Base-by-base conservation (phyloP, 1,140 invertebrate species). In the Trichonephila inaurata region DNA sequence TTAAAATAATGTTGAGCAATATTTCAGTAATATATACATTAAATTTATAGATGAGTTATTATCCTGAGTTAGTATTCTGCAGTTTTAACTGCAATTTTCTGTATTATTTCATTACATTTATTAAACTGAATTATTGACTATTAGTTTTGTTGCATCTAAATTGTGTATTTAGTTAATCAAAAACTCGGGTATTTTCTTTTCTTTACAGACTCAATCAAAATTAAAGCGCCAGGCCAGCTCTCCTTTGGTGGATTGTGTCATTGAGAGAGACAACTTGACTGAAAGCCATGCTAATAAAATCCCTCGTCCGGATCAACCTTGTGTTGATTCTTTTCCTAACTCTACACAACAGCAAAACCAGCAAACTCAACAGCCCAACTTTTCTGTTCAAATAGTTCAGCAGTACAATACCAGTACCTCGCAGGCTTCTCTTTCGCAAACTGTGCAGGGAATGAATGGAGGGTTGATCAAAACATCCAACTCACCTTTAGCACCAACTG, bases 371-470 rank as follows among this genome's bases (percentile, higher is more conserved):
- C 95, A 96, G 95, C 62, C 95, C 90, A 93, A 85, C 58, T 98
- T 98, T 96, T 98, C 98, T 0, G 98, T 98, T 33, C 98, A 98
- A 96, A 98, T 98, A 92, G 98, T 96, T 40, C 98, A 99, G 95
- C 98, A 98, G 95, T 98, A 98, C 95, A 98, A 98, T 44, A 97
- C 97, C 10, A 97, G 97, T 66, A 97, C 97, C 51, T 97, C 97
- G 95, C 95, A 95, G 60, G 97, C 97, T 10, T 97, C 98, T 95
- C 93, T 69, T 18, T 97, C 97, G n/a, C 98, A 98, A 95, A 98
- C 98, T 95, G 98, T 98, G 62, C 98, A 98, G 95, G 97, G 98
- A 1, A 96, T 98, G 89, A 97, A 61, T 44, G 33, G 21, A n/a
- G 44, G 24, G 1, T 61, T 61, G 3, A 64, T 92, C 6, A 91